phyloP scores from a whole-genome alignment of 2,888 invertebrate genomes.

The Drosophila greeni region DNA sequence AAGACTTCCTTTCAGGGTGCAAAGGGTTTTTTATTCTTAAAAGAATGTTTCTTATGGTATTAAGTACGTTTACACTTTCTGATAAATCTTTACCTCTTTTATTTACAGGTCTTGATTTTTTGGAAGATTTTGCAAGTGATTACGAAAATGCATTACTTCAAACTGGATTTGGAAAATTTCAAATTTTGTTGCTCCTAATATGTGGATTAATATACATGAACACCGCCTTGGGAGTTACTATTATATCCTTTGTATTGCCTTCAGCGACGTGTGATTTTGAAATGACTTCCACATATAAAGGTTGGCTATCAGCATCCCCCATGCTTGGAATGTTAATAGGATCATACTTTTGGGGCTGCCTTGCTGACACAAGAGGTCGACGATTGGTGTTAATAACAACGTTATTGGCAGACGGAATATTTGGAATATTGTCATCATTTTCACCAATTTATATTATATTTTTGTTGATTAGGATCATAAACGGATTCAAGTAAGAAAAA shows the following conservation, averaged over 20 bases:
- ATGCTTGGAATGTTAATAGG: constrained; percentile 91
- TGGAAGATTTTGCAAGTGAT: constrained; percentile 74
- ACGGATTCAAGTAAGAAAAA: constrained; percentile 87
- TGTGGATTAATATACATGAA: constrained; percentile 90
- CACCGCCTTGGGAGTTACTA: constrained; percentile 89
- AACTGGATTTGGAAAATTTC: constrained; percentile 90
- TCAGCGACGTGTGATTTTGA: constrained; percentile 90
- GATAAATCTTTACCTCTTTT: background rate
- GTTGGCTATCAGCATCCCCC: constrained; percentile 87
- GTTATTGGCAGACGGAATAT: constrained; percentile 85
- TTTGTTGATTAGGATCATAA: constrained; percentile 86
- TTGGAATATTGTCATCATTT: constrained; percentile 86
- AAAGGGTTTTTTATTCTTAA: too few relatives aligned
- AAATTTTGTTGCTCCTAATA: constrained; percentile 86
- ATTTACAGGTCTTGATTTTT: constrained; percentile 73
- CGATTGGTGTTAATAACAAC: constrained; percentile 86
- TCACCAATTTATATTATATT: constrained; percentile 86
- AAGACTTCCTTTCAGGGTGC: too few relatives aligned
- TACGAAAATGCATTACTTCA: constrained; percentile 75
- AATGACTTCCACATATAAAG: constrained; percentile 88
- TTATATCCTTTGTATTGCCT: constrained; percentile 89
- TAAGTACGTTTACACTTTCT: background rate
- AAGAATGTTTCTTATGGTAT: too few relatives aligned
- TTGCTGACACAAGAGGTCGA: constrained; percentile 90
- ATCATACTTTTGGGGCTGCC: constrained; percentile 91